Evolutionary conservation across 2,797 vertebrate species (phyloP).

Genomic region (Cyprinodon diabolis): DNA sequence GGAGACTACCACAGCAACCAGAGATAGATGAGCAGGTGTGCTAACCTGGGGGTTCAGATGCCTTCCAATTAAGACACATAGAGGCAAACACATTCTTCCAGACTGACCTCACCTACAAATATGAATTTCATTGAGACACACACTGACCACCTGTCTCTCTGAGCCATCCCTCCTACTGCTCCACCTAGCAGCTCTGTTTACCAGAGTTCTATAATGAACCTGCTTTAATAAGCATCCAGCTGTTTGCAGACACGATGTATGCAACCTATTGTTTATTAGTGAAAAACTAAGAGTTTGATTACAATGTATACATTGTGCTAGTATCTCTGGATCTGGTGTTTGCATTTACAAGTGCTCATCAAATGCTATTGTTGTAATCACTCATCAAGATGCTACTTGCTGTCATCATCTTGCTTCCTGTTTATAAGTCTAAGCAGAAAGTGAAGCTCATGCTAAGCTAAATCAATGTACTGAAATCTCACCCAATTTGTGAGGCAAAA

Average conservation of each 20-base stretch:
- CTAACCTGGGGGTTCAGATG: slow-evolving; percentile 77
- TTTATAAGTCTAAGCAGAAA: slow-evolving; percentile 45
- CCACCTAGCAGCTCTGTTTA: slow-evolving; percentile 69
- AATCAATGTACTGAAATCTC: slow-evolving; percentile 22
- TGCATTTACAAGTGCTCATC: slow-evolving; percentile 21
- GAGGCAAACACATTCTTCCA: slow-evolving; percentile 71
- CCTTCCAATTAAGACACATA: slow-evolving; percentile 84
- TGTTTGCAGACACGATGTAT: slow-evolving; percentile 61
- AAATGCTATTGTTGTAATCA: slow-evolving; percentile 46
- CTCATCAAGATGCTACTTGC: slow-evolving; percentile 39
- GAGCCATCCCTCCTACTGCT: slow-evolving; percentile 60
- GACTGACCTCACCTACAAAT: slow-evolving; percentile 67
- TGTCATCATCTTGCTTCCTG: slow-evolving; percentile 30
- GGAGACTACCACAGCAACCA: slow-evolving; percentile 65
- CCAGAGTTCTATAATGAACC: slow-evolving; percentile 58
- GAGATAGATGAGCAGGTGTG: slow-evolving; percentile 81
- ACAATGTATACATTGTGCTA: slow-evolving; percentile 10
- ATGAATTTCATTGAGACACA: slow-evolving; percentile 61
- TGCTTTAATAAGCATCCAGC: slow-evolving; percentile 61
- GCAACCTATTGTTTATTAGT: slow-evolving; percentile 36
- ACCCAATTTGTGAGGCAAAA: slow-evolving; percentile 21
- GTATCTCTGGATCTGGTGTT: slow-evolving; percentile 7
- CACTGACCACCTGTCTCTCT: slow-evolving; percentile 46
- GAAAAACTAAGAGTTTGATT: slow-evolving; percentile 32
- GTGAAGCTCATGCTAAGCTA: slow-evolving; percentile 46